Base-by-base conservation (phyloP, 2,797 vertebrate species). In the Botia kubotai region DNA sequence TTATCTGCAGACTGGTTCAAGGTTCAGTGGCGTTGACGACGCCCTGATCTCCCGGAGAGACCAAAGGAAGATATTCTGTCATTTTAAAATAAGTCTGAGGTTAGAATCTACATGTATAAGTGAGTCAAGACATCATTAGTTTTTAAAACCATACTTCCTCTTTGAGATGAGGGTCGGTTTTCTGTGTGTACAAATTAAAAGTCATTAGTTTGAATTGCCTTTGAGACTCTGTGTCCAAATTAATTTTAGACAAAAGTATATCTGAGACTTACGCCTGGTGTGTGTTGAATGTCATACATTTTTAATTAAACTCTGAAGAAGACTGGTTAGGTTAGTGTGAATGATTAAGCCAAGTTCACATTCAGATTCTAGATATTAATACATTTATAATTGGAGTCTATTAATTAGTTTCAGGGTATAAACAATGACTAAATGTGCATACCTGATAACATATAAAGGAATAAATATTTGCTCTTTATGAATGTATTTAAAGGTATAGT, bases 1-100 rank as follows among this genome's bases (percentile, higher is more conserved):
- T 91, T 90, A 91, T 90, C 93, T 93, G 90, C 88, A 91, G 89
- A 89, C 88, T 89, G 87, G 92, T 93, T 93, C 92, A 92, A 93
- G 93, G 92, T 93, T 90, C 84, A 75, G 90, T 93, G 91, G 86
- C 75, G 83, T 84, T 92, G 91, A 93, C 92, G 92, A 93, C 89
- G 92, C 89, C 13, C 80, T 91, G 92, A 94, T 91, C 93, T 89
- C 84, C 88, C 80, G 81, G 43, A 4, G 86, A 89, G 86, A 90
- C 78, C 75, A 79, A 63, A 84, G 83, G 86, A 89, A 90, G 86
- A 87, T 90, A 87, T 89, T 90, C 88, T 89, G 87, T 12, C 72
- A 89, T 84, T 89, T 75, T 63, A 62, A 46, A 71, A 83, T n/a
- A 73, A 53, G 58, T 60, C 12, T 29, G 19, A 67, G 46, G 26